These are phyloP conservation scores for Strigamia maritima DNA, from an alignment of 2,888 invertebrate species.

Conservation along the genomic window DNA sequence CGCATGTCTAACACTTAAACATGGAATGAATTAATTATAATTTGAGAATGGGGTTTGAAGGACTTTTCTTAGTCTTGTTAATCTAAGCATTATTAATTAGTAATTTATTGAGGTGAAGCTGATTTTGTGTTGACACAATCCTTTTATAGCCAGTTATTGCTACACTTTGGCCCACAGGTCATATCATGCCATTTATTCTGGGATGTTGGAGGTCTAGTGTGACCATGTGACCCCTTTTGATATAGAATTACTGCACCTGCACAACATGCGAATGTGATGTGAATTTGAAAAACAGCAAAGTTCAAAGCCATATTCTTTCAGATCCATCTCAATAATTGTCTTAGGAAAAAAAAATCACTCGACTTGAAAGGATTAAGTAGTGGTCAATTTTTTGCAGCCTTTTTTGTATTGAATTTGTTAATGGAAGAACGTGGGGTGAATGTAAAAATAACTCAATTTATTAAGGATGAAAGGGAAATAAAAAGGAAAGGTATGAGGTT, in stretches of 20 bases:
- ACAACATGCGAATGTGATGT: slow-evolving; percentile 2
- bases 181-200: slow-evolving; percentile 9
- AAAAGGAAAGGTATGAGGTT: slow-evolving; percentile 4
- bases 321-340: not conserved
- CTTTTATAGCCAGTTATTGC: slow-evolving; percentile 7
- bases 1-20: too few relatives aligned
- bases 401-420: slow-evolving; percentile 9
- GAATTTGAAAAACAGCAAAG: not conserved
- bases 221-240: slow-evolving; percentile 8
- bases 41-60: too few relatives aligned
- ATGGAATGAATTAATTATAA: too few relatives aligned
- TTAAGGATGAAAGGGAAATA: slow-evolving; percentile 1
- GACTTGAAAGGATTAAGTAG: not conserved
- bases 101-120: slow-evolving; percentile 10
- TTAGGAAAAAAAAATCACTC: not conserved
- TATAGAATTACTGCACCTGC: slow-evolving; percentile 15
- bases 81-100: slow-evolving; percentile 10
- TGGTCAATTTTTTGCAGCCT: not conserved
- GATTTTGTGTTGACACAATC: slow-evolving; percentile 4
- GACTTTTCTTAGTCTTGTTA: too few relatives aligned
- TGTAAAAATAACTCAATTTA: not conserved
- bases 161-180: not conserved
- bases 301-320: not conserved
- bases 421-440: slow-evolving; percentile 1
- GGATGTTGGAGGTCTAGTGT: not conserved